Percentiles rank a stretch among this genome's conserved stretches.
These are phyloP conservation scores for Balanococcus diminutus DNA, from an alignment of 2,888 invertebrate species.

Conservation along the genomic window DNA sequence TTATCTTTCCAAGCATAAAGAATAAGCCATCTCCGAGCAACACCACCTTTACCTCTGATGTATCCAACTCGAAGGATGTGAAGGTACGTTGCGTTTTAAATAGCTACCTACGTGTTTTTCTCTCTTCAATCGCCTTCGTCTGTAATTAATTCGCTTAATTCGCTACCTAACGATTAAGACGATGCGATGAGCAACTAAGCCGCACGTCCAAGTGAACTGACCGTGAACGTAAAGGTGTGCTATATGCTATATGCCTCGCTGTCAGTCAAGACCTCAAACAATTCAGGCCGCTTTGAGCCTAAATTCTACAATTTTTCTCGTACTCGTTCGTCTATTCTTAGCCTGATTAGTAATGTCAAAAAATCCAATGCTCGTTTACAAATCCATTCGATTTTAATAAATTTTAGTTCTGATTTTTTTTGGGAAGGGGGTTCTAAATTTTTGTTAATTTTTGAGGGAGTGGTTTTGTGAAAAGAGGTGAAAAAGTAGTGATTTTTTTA, in stretches of 20 bases:
- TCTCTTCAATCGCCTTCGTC: not conserved
- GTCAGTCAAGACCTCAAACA: not conserved
- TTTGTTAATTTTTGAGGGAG: too few species aligned
- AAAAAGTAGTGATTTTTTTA: too few species aligned
- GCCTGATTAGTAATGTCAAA: too few species aligned
- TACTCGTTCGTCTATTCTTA: not conserved
- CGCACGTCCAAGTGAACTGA: not conserved
- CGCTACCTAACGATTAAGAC: not conserved
- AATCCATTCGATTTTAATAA: too few species aligned
- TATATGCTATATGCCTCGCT: conserved; percentile 11
- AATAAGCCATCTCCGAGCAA: conserved; percentile 86
- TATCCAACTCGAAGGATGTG: conserved; percentile 78
- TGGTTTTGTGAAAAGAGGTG: too few species aligned
- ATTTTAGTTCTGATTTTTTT: too few species aligned
- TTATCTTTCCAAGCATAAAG: conserved; percentile 90
- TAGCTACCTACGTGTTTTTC: not conserved
- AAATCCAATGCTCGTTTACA: too few species aligned
- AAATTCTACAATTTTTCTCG: not conserved
- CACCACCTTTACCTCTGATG: conserved; percentile 80
- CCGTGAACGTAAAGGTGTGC: not conserved
- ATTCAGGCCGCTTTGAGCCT: not conserved
- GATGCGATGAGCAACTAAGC: not conserved
- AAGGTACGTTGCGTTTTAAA: conserved; percentile 68
- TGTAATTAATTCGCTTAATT: conserved; percentile 25
- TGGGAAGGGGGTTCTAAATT: too few species aligned